Percentiles rank a stretch among this genome's conserved stretches.
These are phyloP conservation scores for Ditylenchus weischeri DNA, from an alignment of 2,888 invertebrate genomes.

Conservation along the genomic window DNA sequence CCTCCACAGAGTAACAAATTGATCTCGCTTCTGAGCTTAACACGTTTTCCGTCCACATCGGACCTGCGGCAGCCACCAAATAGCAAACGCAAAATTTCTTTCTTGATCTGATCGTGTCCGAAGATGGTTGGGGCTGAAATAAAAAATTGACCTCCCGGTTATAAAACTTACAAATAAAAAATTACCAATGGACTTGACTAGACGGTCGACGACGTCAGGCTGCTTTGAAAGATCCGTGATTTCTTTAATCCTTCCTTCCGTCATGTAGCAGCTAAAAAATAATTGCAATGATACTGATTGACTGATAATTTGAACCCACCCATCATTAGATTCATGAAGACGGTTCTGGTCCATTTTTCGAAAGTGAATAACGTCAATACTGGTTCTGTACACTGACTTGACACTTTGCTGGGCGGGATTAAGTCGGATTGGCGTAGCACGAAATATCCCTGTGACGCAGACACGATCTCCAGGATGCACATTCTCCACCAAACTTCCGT, in stretches of 20 bases:
- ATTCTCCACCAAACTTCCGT: slow-evolving; percentile 91
- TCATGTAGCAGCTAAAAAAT: slow-evolving; percentile 27
- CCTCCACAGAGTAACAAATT: slow-evolving; percentile 19
- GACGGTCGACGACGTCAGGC: slow-evolving; percentile 79
- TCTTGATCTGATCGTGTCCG: slow-evolving; percentile 95
- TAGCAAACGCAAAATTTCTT: slow-evolving; percentile 86
- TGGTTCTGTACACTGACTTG: slow-evolving; percentile 86
- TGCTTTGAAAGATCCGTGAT: slow-evolving; percentile 77
- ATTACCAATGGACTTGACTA: slow-evolving; percentile 60
- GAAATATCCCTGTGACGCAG: slow-evolving; percentile 90
- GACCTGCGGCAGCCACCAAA: slow-evolving; percentile 90
- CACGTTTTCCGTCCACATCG: slow-evolving; percentile 43
- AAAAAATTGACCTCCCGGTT: not conserved
- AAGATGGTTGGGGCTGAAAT: slow-evolving; percentile 85
- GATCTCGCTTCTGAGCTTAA: slow-evolving; percentile 47
- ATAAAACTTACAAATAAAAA: slow-evolving; percentile 3
- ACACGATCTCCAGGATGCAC: slow-evolving; percentile 91
- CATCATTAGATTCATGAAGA: slow-evolving; percentile 79
- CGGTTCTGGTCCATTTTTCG: slow-evolving; percentile 80
- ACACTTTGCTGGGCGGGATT: slow-evolving; percentile 81
- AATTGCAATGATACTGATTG: not conserved
- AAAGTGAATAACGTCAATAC: slow-evolving; percentile 93
- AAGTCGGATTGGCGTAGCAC: slow-evolving; percentile 77
- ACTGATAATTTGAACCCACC: slow-evolving; percentile 62
- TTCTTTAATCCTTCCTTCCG: slow-evolving; percentile 75